A percentile compares a stretch with the other conserved stretches of the same genome.
Evolutionary conservation across 1,140 invertebrate species (phyloP).

Genomic region (Drosophila tropicalis): DNA sequence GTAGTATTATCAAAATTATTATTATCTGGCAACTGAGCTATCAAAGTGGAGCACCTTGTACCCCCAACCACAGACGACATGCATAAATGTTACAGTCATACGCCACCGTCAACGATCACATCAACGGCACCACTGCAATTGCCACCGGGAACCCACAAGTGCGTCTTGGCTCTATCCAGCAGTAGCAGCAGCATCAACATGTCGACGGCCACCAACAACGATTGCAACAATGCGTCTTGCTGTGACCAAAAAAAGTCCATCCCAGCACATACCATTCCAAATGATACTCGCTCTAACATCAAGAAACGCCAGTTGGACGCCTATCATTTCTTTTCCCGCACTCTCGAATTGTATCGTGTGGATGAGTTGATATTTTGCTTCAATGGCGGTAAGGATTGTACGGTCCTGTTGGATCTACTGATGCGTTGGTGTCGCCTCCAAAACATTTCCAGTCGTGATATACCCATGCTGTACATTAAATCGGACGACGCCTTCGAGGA

Average conservation of each 20-base stretch:
- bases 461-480: slow-evolving; percentile 91
- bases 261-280: background rate
- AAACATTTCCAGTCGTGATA: slow-evolving; percentile 53
- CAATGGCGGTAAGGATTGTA: slow-evolving; percentile 99
- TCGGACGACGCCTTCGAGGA: slow-evolving; percentile 92
- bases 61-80: slow-evolving; percentile 1
- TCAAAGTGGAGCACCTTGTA: background rate
- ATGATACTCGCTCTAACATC: slow-evolving; percentile 24
- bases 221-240: background rate
- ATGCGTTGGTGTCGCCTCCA: slow-evolving; percentile 56
- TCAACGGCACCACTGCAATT: slow-evolving; percentile 9
- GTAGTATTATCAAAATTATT: slow-evolving; percentile 2
- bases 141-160: slow-evolving; percentile 13
- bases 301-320: slow-evolving; percentile 30
- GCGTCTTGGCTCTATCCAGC: slow-evolving; percentile 5
- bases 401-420: slow-evolving; percentile 91
- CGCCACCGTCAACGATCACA: slow-evolving; percentile 29
- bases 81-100: slow-evolving; percentile 43
- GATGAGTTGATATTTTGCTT: slow-evolving; percentile 94
- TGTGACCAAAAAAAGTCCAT: background rate
- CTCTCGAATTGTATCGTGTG: slow-evolving; percentile 85
- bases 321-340: slow-evolving; percentile 76
- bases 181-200: slow-evolving; percentile 16
- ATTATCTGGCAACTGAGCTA: background rate
- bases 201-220: background rate